Conservation (phyloP, 2,888 invertebrate genomes). For the Dichetophora obliterata region DNA sequence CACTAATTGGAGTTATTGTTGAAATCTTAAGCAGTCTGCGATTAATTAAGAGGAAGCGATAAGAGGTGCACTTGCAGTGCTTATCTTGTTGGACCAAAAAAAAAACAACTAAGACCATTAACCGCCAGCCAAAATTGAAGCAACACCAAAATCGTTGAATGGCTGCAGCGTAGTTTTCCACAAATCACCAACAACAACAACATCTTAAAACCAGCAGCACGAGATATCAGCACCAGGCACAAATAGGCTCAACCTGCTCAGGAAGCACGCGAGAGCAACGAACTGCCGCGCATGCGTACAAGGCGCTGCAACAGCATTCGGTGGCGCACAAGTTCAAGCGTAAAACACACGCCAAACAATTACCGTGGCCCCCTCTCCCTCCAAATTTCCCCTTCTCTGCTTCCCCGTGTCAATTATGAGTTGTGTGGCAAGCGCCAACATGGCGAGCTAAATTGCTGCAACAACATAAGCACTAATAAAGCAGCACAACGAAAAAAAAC, state of each 20-base stretch:
- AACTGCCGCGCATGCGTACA: conserved; percentile 31
- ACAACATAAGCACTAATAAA: background rate
- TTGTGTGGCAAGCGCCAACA: background rate
- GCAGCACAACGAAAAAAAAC: background rate
- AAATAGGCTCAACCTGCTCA: conserved; percentile 39
- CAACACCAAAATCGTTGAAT: conserved; percentile 44
- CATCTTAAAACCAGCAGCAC: conserved; percentile 47
- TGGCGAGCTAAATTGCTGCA: background rate
- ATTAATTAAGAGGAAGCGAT: conserved; percentile 30
- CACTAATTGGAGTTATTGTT: background rate
- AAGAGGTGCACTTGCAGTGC: background rate
- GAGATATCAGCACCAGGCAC: conserved; percentile 58
- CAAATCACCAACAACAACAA: conserved; percentile 30
- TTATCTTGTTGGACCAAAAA: conserved; percentile 8
- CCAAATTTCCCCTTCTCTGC: background rate
- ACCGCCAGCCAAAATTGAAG: conserved; percentile 44
- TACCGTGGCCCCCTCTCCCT: background rate
- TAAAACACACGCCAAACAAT: conserved; percentile 47
- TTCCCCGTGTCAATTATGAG: background rate
- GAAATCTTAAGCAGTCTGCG: background rate
- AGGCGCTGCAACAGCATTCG: conserved; percentile 14
- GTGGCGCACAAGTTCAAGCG: conserved; percentile 47
- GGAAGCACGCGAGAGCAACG: conserved; percentile 35
- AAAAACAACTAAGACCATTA: conserved; percentile 39
- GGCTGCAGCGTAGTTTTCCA: conserved; percentile 33